These are phyloP conservation scores for Xiphophorus birchmanni DNA, from an alignment of 2,797 vertebrate species.

Conservation along the genomic window DNA sequence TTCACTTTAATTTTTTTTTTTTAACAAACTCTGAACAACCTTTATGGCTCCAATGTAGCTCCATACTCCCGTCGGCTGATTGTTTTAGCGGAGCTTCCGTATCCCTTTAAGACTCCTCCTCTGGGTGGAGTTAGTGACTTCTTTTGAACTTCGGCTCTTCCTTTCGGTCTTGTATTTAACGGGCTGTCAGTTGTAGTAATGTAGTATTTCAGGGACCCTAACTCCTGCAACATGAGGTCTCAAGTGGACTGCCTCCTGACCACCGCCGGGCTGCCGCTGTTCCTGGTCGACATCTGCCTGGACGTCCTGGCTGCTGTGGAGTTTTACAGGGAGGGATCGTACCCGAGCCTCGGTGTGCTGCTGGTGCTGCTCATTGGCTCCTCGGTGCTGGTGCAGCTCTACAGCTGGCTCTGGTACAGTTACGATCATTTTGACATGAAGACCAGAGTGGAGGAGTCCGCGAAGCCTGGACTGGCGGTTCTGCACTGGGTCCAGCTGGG, in stretches of 20 bases:
- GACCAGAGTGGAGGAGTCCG: conserved; percentile 32
- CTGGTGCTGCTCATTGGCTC: conserved; percentile 71
- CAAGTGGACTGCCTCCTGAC: conserved; percentile 39
- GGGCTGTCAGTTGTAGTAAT: neutral
- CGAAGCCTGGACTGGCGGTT: rapidly evolving
- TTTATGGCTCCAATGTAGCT: too few relatives aligned
- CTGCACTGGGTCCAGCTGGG: conserved; percentile 77
- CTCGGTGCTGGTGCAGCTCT: conserved; percentile 68
- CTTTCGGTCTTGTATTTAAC: neutral
- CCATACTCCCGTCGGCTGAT: neutral
- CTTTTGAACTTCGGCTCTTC: neutral
- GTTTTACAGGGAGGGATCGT: conserved; percentile 60
- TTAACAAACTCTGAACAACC: too few relatives aligned
- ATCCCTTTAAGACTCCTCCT: neutral
- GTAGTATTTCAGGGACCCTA: neutral
- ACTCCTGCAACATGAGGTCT: conserved; percentile 36
- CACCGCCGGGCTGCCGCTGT: conserved; percentile 21
- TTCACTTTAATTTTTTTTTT: too few relatives aligned
- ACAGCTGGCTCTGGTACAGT: conserved; percentile 78
- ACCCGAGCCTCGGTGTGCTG: conserved; percentile 54
- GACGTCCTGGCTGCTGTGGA: conserved; percentile 46
- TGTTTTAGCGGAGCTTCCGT: neutral
- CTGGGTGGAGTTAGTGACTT: neutral
- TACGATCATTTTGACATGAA: neutral
- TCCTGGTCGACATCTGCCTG: conserved; percentile 61